Conservation (phyloP, 2,797 vertebrate species). For the Botia almorhae region DNA sequence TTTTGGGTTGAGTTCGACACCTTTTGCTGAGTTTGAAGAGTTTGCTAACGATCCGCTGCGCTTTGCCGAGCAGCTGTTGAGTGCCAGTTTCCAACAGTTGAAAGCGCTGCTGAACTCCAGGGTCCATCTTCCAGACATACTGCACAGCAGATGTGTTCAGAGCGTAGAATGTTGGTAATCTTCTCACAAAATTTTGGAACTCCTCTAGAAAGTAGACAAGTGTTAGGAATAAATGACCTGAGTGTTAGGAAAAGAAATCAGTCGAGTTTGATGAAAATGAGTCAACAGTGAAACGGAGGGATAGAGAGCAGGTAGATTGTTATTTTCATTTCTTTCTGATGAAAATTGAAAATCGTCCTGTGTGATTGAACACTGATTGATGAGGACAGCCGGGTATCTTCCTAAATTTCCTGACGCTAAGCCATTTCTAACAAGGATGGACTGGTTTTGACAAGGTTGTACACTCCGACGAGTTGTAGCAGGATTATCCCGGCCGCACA, state of each 20-base stretch:
- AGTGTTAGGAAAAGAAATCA: constrained; percentile 44
- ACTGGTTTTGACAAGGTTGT: no score
- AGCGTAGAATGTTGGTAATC: constrained; percentile 91
- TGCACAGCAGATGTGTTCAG: constrained; percentile 91
- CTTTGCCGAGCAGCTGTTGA: constrained; percentile 89
- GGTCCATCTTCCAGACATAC: constrained; percentile 94
- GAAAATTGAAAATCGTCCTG: constrained; percentile 53
- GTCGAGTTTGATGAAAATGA: constrained; percentile 47
- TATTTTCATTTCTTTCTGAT: constrained; percentile 52
- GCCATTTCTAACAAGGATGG: constrained; percentile 16
- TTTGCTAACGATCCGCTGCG: constrained; percentile 88
- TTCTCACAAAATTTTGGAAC: constrained; percentile 94
- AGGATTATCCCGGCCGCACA: constrained; percentile 6
- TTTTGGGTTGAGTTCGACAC: constrained; percentile 89
- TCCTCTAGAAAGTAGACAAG: constrained; percentile 82
- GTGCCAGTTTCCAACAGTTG: constrained; percentile 88
- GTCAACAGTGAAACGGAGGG: constrained; percentile 44
- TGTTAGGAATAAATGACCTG: constrained; percentile 44
- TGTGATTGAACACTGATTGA: constrained; percentile 49
- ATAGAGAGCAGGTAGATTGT: constrained; percentile 41
- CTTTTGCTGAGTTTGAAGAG: constrained; percentile 96
- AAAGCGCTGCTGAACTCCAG: constrained; percentile 89
- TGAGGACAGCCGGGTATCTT: constrained; percentile 33
- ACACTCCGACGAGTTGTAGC: background rate
- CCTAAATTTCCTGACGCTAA: constrained; percentile 14